Percentiles rank a stretch among this genome's conserved stretches.
phyloP scores from a whole-genome alignment of 1,140 invertebrate genomes.

The Chrysopa pallens region DNA sequence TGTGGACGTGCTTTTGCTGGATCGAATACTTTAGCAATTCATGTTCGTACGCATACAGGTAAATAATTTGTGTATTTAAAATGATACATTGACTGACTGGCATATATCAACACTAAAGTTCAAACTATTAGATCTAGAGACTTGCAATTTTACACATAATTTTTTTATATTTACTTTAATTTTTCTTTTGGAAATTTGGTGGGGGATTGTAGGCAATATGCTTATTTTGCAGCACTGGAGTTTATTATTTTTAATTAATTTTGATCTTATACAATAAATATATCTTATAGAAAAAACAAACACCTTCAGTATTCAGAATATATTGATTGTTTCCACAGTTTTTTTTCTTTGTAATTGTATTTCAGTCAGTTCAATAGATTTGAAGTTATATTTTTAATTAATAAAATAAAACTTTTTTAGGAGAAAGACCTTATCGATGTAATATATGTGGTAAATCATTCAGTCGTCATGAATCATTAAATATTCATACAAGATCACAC shows the following conservation, averaged over 20 bases:
- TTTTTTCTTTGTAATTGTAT: not conserved
- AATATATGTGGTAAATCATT: slow-evolving; percentile 25
- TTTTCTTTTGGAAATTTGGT: too few species aligned
- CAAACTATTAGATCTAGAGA: too few species aligned
- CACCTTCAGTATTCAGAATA: too few species aligned
- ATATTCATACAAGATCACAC: slow-evolving; percentile 36
- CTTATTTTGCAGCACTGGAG: too few species aligned
- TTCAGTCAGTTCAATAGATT: not conserved
- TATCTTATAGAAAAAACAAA: too few species aligned
- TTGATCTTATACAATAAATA: too few species aligned
- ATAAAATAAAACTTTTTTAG: slow-evolving; percentile 25
- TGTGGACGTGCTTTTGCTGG: slow-evolving; percentile 16
- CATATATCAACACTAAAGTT: too few species aligned
- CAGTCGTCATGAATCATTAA: slow-evolving; percentile 24
- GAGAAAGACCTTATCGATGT: slow-evolving; percentile 23
- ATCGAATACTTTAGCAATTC: slow-evolving; percentile 24
- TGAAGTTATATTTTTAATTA: slow-evolving; percentile 19
- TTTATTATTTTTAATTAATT: too few species aligned
- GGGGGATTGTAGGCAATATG: too few species aligned
- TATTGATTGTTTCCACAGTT: not conserved
- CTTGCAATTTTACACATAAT: too few species aligned
- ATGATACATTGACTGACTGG: too few species aligned
- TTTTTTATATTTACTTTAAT: too few species aligned
- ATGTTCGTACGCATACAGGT: slow-evolving; percentile 36
- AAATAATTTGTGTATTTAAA: slow-evolving; percentile 28